A percentile compares a stretch with the other conserved stretches of the same genome.
Conservation (phyloP, 2,888 invertebrate species). For the Oxystoma pomonae region DNA sequence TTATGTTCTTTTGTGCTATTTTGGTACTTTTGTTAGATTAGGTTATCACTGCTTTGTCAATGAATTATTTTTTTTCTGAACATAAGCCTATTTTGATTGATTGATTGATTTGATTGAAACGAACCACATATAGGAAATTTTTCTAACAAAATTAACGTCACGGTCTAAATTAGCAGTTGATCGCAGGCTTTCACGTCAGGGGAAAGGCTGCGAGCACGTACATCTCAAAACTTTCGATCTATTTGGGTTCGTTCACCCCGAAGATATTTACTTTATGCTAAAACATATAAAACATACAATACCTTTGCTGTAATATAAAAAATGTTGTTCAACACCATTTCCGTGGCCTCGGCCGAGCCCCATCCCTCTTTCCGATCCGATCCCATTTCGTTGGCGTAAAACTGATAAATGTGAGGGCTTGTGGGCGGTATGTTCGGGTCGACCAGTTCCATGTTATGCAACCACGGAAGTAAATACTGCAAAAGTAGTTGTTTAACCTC, state of each 20-base stretch:
- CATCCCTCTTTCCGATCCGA: constrained; percentile 79
- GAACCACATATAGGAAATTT: too few relatives aligned
- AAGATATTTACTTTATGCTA: neutral
- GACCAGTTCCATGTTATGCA: constrained; percentile 97
- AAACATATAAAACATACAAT: constrained; percentile 22
- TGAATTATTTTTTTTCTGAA: too few relatives aligned
- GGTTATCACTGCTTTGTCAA: too few relatives aligned
- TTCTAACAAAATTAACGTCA: too few relatives aligned
- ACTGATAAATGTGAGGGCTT: constrained; percentile 78
- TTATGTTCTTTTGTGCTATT: too few relatives aligned
- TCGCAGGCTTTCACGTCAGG: too few relatives aligned
- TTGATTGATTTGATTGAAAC: too few relatives aligned
- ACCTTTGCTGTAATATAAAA: constrained; percentile 97
- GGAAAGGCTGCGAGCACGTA: too few relatives aligned
- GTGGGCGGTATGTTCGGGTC: constrained; percentile 94
- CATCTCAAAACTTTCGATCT: too few relatives aligned
- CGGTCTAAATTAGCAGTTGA: too few relatives aligned
- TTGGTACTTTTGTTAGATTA: too few relatives aligned
- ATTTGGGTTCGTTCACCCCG: neutral
- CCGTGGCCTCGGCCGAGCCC: constrained; percentile 98
- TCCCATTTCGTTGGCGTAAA: constrained; percentile 55
- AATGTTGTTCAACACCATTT: constrained; percentile 98
- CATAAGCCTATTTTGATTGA: too few relatives aligned
- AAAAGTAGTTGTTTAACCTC: constrained; percentile 88
- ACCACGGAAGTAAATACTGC: constrained; percentile 93